Evolutionary conservation across 2,113 vertebrate species (phyloP).

Genomic region (Vanacampus margaritifer): DNA sequence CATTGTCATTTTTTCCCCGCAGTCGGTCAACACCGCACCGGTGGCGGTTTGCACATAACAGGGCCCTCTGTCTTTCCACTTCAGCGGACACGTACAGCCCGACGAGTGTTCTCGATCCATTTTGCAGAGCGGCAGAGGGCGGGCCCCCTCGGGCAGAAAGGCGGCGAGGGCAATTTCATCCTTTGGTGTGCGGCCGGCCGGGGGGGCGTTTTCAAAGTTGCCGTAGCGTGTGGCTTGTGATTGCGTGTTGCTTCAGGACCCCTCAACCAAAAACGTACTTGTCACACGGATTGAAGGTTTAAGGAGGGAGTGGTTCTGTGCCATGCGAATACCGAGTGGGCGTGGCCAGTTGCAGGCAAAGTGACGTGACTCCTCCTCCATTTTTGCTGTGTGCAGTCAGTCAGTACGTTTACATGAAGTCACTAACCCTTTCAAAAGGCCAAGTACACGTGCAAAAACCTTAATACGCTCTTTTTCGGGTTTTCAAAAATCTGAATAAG

Average conservation of each 20-base stretch:
- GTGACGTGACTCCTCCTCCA: no score
- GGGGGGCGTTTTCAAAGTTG: conserved; percentile 25
- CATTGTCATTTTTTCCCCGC: conserved; percentile 13
- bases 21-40: not conserved
- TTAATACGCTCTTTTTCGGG: no score
- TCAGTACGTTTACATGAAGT: no score
- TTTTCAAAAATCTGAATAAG: no score
- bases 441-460: no score
- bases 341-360: no score
- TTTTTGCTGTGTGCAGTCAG: no score
- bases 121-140: conserved; percentile 5
- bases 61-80: conserved; percentile 47
- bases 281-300: no score
- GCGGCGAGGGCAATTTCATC: conserved; percentile 10
- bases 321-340: no score
- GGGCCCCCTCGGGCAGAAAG: conserved; percentile 4
- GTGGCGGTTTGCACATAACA: conserved; percentile 8
- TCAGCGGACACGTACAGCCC: conserved; percentile 44
- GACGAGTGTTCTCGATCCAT: conserved; percentile 45
- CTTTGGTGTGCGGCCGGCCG: not conserved
- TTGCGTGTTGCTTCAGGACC: conserved; percentile 19
- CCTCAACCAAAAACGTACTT: conserved; percentile 15
- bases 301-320: no score
- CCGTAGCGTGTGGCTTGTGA: conserved; percentile 18
- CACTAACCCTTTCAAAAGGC: no score